These are phyloP conservation scores for Drosophila kurseongensis DNA, from an alignment of 1,140 invertebrate genomes.

Conservation along the genomic window DNA sequence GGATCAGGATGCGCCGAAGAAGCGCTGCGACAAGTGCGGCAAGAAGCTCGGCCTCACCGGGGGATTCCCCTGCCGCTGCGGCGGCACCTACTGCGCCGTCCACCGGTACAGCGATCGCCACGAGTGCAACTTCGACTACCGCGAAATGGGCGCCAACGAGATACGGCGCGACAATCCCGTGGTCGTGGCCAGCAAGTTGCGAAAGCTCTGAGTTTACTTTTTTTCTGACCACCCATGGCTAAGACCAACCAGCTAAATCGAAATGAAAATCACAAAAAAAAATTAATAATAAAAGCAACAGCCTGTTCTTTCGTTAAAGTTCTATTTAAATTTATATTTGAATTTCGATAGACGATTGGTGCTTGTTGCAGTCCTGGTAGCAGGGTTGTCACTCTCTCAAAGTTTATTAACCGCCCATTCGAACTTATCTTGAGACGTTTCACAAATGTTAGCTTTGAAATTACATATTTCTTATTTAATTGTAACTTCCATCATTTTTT, in stretches of 20 bases:
- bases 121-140: slow-evolving; percentile 69
- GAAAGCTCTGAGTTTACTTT: slow-evolving; percentile 29
- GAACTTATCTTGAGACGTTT: no score
- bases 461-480: no score
- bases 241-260: neutral
- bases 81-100: slow-evolving; percentile 51
- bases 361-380: no score
- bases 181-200: slow-evolving; percentile 51
- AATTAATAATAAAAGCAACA: neutral
- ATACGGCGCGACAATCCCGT: slow-evolving; percentile 68
- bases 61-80: slow-evolving; percentile 63
- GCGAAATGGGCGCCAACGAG: slow-evolving; percentile 57
- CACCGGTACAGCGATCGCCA: slow-evolving; percentile 75
- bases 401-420: no score
- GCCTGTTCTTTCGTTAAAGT: neutral
- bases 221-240: no score
- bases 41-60: slow-evolving; percentile 66
- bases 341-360: no score
- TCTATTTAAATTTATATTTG: neutral
- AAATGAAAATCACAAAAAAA: neutral
- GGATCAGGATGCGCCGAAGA: slow-evolving; percentile 11
- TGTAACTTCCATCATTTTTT: no score
- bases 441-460: no score
- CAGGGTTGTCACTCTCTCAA: no score
- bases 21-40: slow-evolving; percentile 64